Conservation (phyloP, 2,888 invertebrate genomes). For the Octonoba sinensis region DNA sequence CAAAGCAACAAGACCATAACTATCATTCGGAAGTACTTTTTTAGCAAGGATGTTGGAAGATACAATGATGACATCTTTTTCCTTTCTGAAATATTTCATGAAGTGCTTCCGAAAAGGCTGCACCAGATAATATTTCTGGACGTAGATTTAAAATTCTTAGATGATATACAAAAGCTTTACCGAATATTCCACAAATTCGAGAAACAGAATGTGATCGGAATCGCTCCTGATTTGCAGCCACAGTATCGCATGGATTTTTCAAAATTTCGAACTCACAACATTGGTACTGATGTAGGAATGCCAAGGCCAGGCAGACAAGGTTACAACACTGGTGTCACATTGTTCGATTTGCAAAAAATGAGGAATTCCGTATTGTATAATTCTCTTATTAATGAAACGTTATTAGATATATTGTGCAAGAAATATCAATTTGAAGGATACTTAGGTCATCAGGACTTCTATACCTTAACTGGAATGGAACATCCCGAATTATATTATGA, state of each 20-base stretch:
- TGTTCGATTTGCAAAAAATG: conserved; percentile 79
- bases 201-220: conserved; percentile 78
- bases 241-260: conserved; percentile 83
- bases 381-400: conserved; percentile 71
- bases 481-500: conserved; percentile 80
- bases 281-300: conserved; percentile 77
- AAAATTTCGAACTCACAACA: conserved; percentile 77
- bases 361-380: conserved; percentile 77
- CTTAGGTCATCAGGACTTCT: conserved; percentile 86
- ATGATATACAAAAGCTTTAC: conserved; percentile 79
- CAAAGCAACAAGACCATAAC: conserved; percentile 77
- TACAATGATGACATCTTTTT: conserved; percentile 85
- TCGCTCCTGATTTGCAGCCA: conserved; percentile 82
- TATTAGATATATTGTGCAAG: conserved; percentile 68
- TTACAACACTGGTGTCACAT: conserved; percentile 84
- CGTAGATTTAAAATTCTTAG: conserved; percentile 81
- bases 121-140: conserved; percentile 80
- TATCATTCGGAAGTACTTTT: conserved; percentile 80
- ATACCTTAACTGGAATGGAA: conserved; percentile 80
- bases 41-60: conserved; percentile 79
- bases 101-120: conserved; percentile 77
- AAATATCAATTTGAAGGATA: conserved; percentile 76
- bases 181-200: conserved; percentile 79
- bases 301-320: conserved; percentile 77
- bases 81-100: conserved; percentile 80